These are phyloP conservation scores for Takifugu ocellatus DNA, from an alignment of 2,797 vertebrate genomes.

Conservation along the genomic window DNA sequence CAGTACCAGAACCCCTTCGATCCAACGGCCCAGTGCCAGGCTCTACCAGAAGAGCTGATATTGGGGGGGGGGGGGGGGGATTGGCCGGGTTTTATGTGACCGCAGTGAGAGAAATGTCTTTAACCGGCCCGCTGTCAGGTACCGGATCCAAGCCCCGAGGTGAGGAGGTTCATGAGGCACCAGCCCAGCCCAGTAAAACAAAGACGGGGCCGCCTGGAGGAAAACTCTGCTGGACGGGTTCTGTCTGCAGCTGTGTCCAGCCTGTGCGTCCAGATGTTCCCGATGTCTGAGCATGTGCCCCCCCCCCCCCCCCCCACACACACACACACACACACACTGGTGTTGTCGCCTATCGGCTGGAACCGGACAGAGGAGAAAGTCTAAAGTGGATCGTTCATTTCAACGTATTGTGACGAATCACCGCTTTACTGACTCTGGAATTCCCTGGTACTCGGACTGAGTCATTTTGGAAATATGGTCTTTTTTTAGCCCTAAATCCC, in stretches of 20 bases:
- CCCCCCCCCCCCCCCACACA: no score
- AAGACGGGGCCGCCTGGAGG: conserved; percentile 39
- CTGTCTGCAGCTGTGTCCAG: conserved; percentile 55
- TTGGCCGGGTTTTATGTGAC: conserved; percentile 24
- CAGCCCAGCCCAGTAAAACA: conserved; percentile 39
- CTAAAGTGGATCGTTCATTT: background rate
- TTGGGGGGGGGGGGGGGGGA: background rate
- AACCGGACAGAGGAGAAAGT: background rate
- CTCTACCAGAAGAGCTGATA: conserved; percentile 12
- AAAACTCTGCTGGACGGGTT: conserved; percentile 42
- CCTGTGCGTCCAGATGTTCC: conserved; percentile 60
- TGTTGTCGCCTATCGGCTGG: conserved; percentile 52
- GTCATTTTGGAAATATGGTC: no score
- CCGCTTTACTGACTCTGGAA: no score
- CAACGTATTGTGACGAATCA: background rate
- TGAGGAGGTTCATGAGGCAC: conserved; percentile 24
- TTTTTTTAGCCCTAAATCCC: no score
- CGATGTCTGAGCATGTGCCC: conserved; percentile 30
- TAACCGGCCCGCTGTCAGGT: conserved; percentile 32
- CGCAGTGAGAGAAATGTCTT: conserved; percentile 27
- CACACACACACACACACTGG: background rate
- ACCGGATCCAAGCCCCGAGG: conserved; percentile 35
- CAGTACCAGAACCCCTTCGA: background rate
- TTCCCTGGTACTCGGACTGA: no score
- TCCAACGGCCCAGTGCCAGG: conserved; percentile 5